Base-by-base conservation (phyloP, 2,113 vertebrate species). In the Variabilichromis moorii region DNA sequence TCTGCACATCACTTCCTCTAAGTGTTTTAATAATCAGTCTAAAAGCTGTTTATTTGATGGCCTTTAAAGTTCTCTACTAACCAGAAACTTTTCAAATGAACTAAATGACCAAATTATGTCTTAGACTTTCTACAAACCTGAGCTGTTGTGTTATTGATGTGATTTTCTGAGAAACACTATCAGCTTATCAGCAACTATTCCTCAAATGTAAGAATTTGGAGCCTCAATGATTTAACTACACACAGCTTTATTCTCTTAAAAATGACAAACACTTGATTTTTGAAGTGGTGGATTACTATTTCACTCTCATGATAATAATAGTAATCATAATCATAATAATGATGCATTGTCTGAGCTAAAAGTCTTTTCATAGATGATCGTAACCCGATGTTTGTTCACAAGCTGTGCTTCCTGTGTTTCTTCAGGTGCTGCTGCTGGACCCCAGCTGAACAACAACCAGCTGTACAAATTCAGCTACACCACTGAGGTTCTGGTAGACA, bases 381-480 rank as follows among this genome's bases (percentile, higher is more conserved):
- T 40, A 11, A 13, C 21, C 35, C 5, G 47, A 4, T 81, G 47
- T 89, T 76, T 28, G 28, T 66, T 85, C 61, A 79, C 45, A 83
- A 81, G 50, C 71, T 89, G 82, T 76, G 21, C 47, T 28, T 68
- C 59, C 73, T 85, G 68, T 96, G 95, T 96, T 96, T 94, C 83
- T 95, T 94, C 96, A 99, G 98, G 97, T 94, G 98, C 94, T 88
- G 97, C 95, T 59, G 96, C 96, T 47, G 98, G 98, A 86, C 97
- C 97, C 88, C 97, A 96, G 40, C 95, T 99, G 88, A 97, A 97
- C 93, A 98, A 98, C 96, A 97, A 98, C 86, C 97, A 96, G 90
- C 93, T 98, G 40, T 99, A 99, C 89, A 98, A 97, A 95, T 98
- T 98, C 95, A 91, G 94, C 87, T 99, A 99, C 93, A 96, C 94